Base-by-base conservation (phyloP, 2,797 vertebrate genomes). In the Schizothorax lantsangensis region DNA sequence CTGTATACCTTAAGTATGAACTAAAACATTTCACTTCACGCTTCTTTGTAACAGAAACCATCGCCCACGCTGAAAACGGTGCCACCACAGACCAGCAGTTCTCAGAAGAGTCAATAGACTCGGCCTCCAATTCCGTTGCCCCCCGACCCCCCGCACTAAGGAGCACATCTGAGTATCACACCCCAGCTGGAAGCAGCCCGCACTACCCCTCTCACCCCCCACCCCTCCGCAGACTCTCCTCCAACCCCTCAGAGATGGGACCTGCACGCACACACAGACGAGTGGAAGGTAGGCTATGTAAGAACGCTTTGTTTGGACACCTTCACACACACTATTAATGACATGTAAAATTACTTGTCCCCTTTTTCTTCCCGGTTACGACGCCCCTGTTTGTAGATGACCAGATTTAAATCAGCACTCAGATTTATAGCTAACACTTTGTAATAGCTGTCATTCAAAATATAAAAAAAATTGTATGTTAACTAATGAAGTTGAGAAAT, bases 221-320 rank as follows among this genome's bases (percentile, higher is more conserved):
- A 0, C 38, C 94, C n/a, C 91, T 96, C 30, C 94, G 92, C 36
- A 95, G 94, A 10, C 93, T 95, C 90, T 92, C 94, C 85, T 94
- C 97, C 91, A 95, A 95, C 93, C 95, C 96, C 0, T 91, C 94
- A 3, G 96, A 98, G 87, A 91, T 94, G 21, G 91, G 91, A n/a
- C 91, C 93, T 87, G 91, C 92, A 73, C 94, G 94, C 83, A 87
- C 94, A 26, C 96, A 96, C 89, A 96, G 94, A 93, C 94, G 95
- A 92, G 96, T 96, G 90, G 97, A 99, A 95, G 98, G 97, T 98
- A 95, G 38, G 90, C 88, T 91, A 75, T 86, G 89, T 89, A 88
- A 89, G 89, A 88, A 57, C 66, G 33, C 75, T 85, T 81, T 78
- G 57, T 77, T 88, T 88, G n/a, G 81, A 75, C 69, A 38, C 62